phyloP scores from a whole-genome alignment of 1,140 invertebrate species.

The Cylas formicarius region DNA sequence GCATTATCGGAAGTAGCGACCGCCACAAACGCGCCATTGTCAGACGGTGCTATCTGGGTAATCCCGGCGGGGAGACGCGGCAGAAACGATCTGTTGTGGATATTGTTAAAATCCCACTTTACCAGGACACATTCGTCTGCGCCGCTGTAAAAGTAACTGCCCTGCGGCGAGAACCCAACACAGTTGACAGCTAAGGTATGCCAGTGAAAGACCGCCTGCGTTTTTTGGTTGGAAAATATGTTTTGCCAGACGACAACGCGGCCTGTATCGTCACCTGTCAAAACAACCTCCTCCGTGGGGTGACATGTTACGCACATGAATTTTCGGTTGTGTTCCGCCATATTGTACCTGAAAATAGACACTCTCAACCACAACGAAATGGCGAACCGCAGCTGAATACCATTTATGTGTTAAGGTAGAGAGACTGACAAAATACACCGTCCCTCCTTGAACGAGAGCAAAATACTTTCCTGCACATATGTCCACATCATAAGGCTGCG shows the following conservation, averaged over 20 bases:
- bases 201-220: slow-evolving; percentile 65
- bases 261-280: slow-evolving; percentile 64
- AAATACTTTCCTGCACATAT: slow-evolving; percentile 19
- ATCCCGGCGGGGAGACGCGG: slow-evolving; percentile 68
- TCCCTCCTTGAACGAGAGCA: slow-evolving; percentile 15
- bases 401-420: slow-evolving; percentile 2
- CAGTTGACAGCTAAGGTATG: slow-evolving; percentile 66
- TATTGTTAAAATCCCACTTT: slow-evolving; percentile 61
- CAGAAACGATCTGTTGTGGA: slow-evolving; percentile 54
- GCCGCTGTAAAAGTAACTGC: slow-evolving; percentile 64
- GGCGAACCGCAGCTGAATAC: slow-evolving; percentile 34
- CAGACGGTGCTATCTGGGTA: slow-evolving; percentile 56
- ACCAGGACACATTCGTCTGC: slow-evolving; percentile 74
- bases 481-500: slow-evolving; percentile 9
- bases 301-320: slow-evolving; percentile 66
- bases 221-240: slow-evolving; percentile 40
- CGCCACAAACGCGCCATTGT: slow-evolving; percentile 57
- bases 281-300: slow-evolving; percentile 57
- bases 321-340: slow-evolving; percentile 32
- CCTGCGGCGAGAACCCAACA: slow-evolving; percentile 61
- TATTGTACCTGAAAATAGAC: slow-evolving; percentile 40
- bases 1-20: slow-evolving; percentile 68
- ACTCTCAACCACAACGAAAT: slow-evolving; percentile 36
- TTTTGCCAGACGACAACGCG: slow-evolving; percentile 60
- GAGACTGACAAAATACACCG: slow-evolving; percentile 19